Conservation (phyloP, 2,888 invertebrate species). For the Asteroscopus sphinx region DNA sequence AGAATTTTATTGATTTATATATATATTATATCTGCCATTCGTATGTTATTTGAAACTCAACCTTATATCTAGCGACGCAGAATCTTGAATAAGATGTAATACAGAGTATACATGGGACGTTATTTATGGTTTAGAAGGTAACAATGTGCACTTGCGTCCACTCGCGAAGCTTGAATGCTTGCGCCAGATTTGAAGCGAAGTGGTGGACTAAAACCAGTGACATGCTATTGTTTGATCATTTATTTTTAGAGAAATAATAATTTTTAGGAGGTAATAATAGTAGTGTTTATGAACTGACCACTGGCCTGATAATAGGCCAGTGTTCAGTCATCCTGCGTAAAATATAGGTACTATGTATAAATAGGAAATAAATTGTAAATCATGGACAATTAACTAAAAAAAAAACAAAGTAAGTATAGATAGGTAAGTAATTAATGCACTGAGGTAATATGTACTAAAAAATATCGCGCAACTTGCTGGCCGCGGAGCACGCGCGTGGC, state of each 20-base stretch:
- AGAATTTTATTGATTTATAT: conserved; percentile 35
- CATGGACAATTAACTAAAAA: too few species aligned
- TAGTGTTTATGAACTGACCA: too few species aligned
- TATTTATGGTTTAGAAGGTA: conserved; percentile 56
- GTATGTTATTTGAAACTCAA: not conserved
- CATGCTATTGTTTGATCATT: conserved; percentile 52
- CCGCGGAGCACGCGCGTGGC: too few species aligned
- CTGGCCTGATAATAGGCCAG: too few species aligned
- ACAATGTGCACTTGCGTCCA: conserved; percentile 86
- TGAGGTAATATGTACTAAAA: too few species aligned
- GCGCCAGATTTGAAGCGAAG: conserved; percentile 81
- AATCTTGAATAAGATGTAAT: conserved; percentile 1
- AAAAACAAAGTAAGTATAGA: too few species aligned
- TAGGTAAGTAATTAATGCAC: too few species aligned
- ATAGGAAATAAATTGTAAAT: too few species aligned
- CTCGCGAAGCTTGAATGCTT: conserved; percentile 78
- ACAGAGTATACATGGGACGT: conserved; percentile 39
- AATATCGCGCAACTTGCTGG: too few species aligned
- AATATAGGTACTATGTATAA: too few species aligned
- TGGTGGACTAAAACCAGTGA: conserved; percentile 72
- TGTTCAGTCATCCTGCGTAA: too few species aligned
- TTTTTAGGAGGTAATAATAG: not conserved
- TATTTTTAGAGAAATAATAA: conserved; percentile 32
- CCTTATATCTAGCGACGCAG: accelerated
- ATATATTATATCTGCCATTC: conserved; percentile 10